phyloP scores from a whole-genome alignment of 2,113 vertebrate genomes.

The Columba livia region DNA sequence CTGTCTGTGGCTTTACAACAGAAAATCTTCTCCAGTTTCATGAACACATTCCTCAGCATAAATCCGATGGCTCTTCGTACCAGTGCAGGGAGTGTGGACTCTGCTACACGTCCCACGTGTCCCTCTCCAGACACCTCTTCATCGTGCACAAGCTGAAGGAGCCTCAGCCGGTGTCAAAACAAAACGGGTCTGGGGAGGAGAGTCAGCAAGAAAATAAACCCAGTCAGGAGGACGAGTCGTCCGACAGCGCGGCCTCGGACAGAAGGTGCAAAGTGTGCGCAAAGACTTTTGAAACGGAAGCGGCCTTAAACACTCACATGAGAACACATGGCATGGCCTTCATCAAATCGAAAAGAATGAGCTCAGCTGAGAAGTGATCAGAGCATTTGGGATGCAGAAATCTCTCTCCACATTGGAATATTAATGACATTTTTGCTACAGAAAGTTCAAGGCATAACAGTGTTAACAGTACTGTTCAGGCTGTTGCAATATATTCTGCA shows the following conservation, averaged over 20 bases:
- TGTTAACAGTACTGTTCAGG: conserved; percentile 59
- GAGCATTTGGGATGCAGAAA: not conserved
- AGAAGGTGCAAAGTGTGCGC: conserved; percentile 93
- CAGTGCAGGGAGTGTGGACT: conserved; percentile 95
- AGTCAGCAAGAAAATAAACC: conserved; percentile 84
- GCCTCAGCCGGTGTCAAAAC: conserved; percentile 81
- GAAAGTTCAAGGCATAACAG: conserved; percentile 44
- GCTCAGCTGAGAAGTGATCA: conserved; percentile 84
- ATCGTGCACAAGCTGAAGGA: conserved; percentile 97
- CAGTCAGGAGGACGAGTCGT: conserved; percentile 62
- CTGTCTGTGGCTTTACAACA: conserved; percentile 91
- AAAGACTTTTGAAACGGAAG: conserved; percentile 93
- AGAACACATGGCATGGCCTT: conserved; percentile 99
- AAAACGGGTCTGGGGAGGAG: conserved; percentile 83
- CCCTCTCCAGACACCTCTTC: conserved; percentile 93
- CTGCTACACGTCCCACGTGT: conserved; percentile 95
- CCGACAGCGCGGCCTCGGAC: conserved; percentile 65
- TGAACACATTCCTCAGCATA: conserved; percentile 94
- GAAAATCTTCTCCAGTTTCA: conserved; percentile 91
- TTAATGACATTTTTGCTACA: conserved; percentile 57
- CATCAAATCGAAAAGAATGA: conserved; percentile 95
- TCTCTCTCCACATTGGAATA: conserved; percentile 57
- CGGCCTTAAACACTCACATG: conserved; percentile 96
- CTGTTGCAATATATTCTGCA: conserved; percentile 72
- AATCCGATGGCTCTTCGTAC: conserved; percentile 89